A percentile compares a stretch with the other conserved stretches of the same genome.
Evolutionary conservation across 2,888 invertebrate species (phyloP).

Genomic region (Oithona nana): DNA sequence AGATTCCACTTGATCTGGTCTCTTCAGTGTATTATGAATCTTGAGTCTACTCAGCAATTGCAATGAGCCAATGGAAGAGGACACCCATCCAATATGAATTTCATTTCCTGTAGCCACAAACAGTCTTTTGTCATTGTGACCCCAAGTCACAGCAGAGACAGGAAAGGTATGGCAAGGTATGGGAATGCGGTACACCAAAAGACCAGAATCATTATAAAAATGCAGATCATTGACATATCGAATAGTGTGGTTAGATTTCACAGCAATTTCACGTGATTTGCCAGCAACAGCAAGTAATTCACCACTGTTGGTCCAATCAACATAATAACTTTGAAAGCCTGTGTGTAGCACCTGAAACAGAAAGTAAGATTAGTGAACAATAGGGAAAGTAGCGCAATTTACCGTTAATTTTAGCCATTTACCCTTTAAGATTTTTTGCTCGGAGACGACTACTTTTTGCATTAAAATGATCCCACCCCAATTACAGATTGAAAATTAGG

Average conservation of each 20-base stretch:
- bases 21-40: constrained; percentile 28
- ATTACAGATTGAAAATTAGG: no score
- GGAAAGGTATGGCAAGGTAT: constrained; percentile 35
- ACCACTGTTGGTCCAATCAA: constrained; percentile 93
- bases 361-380: no score
- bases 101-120: constrained; percentile 82
- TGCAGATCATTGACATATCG: constrained; percentile 1
- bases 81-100: constrained; percentile 82
- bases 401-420: no score
- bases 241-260: not conserved
- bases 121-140: constrained; percentile 84
- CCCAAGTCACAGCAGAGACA: constrained; percentile 90
- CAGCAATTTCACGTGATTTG: not conserved
- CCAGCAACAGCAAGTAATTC: constrained; percentile 82
- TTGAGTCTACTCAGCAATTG: constrained; percentile 65
- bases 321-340: constrained; percentile 24
- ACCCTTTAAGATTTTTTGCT: no score
- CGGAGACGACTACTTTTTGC: no score
- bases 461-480: no score
- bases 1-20: constrained; percentile 50
- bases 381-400: no score
- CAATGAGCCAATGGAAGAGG: constrained; percentile 67
- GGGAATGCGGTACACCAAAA: not conserved
- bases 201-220: constrained; percentile 8
- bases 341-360: constrained; percentile 3